These are phyloP conservation scores for Drosophila kuntzei DNA, from an alignment of 2,888 invertebrate species.

Conservation along the genomic window DNA sequence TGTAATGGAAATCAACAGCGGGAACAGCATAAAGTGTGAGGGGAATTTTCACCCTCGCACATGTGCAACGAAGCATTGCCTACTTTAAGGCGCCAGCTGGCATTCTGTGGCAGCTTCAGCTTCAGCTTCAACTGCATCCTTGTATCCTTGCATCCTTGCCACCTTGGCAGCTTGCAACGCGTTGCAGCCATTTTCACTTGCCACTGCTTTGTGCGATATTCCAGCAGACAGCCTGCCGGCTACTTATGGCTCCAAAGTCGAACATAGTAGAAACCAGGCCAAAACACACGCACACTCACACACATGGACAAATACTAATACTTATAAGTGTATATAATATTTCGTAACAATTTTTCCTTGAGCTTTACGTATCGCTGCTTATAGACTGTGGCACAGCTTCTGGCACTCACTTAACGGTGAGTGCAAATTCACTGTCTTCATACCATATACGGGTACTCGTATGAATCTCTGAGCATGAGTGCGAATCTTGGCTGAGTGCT, in stretches of 20 bases:
- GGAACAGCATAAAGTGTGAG: neutral
- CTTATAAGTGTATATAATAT: conserved; percentile 49
- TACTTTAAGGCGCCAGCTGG: conserved; percentile 47
- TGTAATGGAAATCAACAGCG: conserved; percentile 56
- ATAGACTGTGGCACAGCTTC: conserved; percentile 72
- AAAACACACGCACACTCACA: conserved; percentile 23
- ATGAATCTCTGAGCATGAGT: conserved; percentile 28
- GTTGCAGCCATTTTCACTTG: conserved; percentile 49
- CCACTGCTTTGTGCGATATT: conserved; percentile 55
- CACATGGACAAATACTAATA: conserved; percentile 9
- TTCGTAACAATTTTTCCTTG: conserved; percentile 59
- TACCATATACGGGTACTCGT: neutral
- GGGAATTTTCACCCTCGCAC: conserved; percentile 40
- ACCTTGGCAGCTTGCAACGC: conserved; percentile 17
- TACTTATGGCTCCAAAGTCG: conserved; percentile 66
- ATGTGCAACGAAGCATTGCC: conserved; percentile 55
- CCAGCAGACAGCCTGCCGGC: conserved; percentile 66
- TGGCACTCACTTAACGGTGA: conserved; percentile 75
- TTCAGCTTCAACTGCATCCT: conserved; percentile 15
- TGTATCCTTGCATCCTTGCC: conserved; percentile 17
- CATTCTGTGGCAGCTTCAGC: conserved; percentile 28
- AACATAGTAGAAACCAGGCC: conserved; percentile 50
- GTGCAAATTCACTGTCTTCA: conserved; percentile 53
- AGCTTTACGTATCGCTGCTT: conserved; percentile 69
- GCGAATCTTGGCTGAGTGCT: conserved; percentile 50